phyloP scores from a whole-genome alignment of 1,140 invertebrate species.

The Thaumatotibia leucotreta region DNA sequence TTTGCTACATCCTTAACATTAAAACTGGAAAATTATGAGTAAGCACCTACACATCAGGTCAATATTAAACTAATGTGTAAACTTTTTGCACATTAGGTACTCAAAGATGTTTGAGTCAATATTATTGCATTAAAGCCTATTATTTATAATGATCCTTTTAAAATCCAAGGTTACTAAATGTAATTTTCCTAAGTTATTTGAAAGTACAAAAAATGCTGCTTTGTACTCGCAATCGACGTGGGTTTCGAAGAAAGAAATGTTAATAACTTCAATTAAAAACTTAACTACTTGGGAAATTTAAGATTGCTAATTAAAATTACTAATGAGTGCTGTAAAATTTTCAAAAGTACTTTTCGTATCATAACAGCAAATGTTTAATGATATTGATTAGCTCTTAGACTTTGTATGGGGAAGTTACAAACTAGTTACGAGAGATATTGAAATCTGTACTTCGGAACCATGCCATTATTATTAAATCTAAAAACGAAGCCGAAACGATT shows the following conservation, averaged over 20 bases:
- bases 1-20: not conserved
- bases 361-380: not conserved
- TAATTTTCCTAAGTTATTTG: not conserved
- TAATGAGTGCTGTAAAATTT: not conserved
- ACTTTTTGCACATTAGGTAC: not conserved
- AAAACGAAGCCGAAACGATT: no score
- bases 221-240: not conserved
- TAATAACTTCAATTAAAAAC: not conserved
- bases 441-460: no score
- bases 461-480: no score
- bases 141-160: not conserved
- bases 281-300: not conserved
- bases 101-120: not conserved
- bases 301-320: not conserved
- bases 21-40: not conserved
- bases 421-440: no score
- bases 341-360: not conserved
- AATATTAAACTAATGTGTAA: not conserved
- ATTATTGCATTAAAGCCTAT: conserved; percentile 2
- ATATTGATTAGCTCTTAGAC: no score
- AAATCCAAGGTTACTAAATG: conserved; percentile 7
- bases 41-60: not conserved
- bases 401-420: no score
- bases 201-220: not conserved
- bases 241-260: not conserved